Base-by-base conservation (phyloP, 2,888 invertebrate genomes). In the Caenorhabditis sulstoni region DNA sequence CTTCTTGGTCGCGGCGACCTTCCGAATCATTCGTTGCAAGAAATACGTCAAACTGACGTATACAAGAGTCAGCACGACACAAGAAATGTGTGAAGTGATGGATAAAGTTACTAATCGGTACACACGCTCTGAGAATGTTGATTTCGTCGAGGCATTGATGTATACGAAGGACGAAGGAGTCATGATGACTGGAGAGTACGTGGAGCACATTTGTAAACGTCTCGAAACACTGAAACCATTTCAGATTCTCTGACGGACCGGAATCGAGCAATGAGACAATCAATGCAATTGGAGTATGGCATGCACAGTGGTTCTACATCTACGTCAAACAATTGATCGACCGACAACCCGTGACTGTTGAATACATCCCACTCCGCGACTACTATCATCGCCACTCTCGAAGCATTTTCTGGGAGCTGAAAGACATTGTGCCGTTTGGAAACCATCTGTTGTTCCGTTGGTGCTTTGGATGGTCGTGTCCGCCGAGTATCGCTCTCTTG, bases 401-500 rank as follows among this genome's bases (percentile, higher is more conserved):
- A 81, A 94, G 94, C 81, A 92, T 95, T 76, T 95, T 95, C 91
- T 95, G 95, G 95, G 95, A 95, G 91, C 90, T 95, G 35, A 93
- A 94, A 94, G 94, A 95, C 84, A 95, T 95, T 59, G 93, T 95
- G 70, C 94, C 95, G 0, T 95, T 95, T 90, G 95, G 95, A 23
- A 95, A 95, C 91, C 92, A 94, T 88, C 89, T 92, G 0, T 39
- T 94, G 35, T 95, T 95, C 91, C 93, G 95, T 0, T 93, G 92
- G 82, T 90, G 94, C 12, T 92, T 94, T 73, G 95, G 95, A 0
- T 95, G 95, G 95, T 91, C 94, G 91, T 93, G 94, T 91, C 95
- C 95, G 0, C 95, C 95, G 0, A 95, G 95, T 90, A 93, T 95
- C 11, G 94, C 95, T 0, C 92, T 95, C 9, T 91, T 95, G 79